A percentile compares a stretch with the other conserved stretches of the same genome.
Conservation (phyloP, 1,140 invertebrate genomes). For the Octopus sinensis region DNA sequence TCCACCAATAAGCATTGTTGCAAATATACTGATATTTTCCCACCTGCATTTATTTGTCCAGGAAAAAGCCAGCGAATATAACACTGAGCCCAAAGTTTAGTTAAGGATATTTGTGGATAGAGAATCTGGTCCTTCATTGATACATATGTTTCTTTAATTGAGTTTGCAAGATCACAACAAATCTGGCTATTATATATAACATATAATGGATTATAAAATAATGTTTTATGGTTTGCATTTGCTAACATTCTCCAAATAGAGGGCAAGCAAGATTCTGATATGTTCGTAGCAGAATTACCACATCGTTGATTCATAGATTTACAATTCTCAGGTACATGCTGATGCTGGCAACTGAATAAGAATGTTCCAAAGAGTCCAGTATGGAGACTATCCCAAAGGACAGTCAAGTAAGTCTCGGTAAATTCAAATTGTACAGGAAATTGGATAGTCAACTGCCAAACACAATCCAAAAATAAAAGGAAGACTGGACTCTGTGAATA, state of each 20-base stretch:
- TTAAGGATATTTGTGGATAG: conserved; percentile 33
- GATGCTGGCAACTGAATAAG: conserved; percentile 72
- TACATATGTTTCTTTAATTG: conserved; percentile 19
- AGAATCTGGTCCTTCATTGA: conserved; percentile 27
- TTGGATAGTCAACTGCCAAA: conserved; percentile 86
- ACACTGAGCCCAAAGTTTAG: conserved; percentile 81
- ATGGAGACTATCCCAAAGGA: conserved; percentile 83
- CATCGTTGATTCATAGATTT: too few relatives aligned
- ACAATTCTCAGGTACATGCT: conserved; percentile 14
- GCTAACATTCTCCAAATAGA: conserved; percentile 41
- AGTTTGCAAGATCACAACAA: conserved; percentile 14
- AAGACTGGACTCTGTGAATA: conserved; percentile 74
- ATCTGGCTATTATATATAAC: conserved; percentile 25
- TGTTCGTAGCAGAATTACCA: too few relatives aligned
- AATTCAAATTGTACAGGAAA: conserved; percentile 86
- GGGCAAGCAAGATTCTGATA: conserved; percentile 28
- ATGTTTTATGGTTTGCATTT: conserved; percentile 34
- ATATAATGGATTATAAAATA: conserved; percentile 55
- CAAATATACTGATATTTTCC: conserved; percentile 67
- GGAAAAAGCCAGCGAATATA: conserved; percentile 84
- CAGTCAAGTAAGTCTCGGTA: conserved; percentile 86
- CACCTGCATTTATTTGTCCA: conserved; percentile 76
- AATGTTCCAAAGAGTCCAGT: conserved; percentile 88
- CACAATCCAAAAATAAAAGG: conserved; percentile 86
- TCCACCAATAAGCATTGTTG: conserved; percentile 55